Conservation (phyloP, 2,113 vertebrate species). For the Rhizomys pruinosus region DNA sequence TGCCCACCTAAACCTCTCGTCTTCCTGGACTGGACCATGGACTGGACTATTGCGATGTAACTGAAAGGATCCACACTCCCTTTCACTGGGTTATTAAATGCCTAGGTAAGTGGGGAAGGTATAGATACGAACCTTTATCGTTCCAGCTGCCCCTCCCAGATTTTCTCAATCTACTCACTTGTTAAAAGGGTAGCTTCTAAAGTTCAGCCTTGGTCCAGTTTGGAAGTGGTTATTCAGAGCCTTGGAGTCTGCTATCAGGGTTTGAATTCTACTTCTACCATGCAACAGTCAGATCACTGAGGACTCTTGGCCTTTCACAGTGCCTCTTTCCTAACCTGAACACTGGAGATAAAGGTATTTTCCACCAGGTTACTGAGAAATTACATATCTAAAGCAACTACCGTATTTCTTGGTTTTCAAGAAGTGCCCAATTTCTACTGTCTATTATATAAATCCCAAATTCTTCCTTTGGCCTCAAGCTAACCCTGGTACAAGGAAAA, state of each 20-base stretch:
- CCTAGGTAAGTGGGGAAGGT: neutral
- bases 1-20: neutral
- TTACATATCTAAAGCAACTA: slow-evolving; percentile 48
- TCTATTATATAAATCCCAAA: slow-evolving; percentile 3
- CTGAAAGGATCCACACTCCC: neutral
- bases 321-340: slow-evolving; percentile 36
- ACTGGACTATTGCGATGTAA: neutral
- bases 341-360: slow-evolving; percentile 48
- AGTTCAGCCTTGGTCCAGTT: neutral
- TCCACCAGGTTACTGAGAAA: neutral
- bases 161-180: slow-evolving; percentile 25
- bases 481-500: slow-evolving; percentile 46
- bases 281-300: neutral
- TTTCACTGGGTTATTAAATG: neutral
- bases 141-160: neutral
- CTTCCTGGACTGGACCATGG: neutral
- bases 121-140: neutral
- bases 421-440: slow-evolving; percentile 45
- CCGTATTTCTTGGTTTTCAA: neutral
- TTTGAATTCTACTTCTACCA: neutral
- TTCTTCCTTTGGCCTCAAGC: slow-evolving; percentile 16
- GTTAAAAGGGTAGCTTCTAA: neutral
- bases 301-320: neutral
- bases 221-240: neutral
- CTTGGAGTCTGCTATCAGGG: neutral